Evolutionary conservation across 2,797 vertebrate genomes (phyloP).

Genomic region (Tadarida brasiliensis): DNA sequence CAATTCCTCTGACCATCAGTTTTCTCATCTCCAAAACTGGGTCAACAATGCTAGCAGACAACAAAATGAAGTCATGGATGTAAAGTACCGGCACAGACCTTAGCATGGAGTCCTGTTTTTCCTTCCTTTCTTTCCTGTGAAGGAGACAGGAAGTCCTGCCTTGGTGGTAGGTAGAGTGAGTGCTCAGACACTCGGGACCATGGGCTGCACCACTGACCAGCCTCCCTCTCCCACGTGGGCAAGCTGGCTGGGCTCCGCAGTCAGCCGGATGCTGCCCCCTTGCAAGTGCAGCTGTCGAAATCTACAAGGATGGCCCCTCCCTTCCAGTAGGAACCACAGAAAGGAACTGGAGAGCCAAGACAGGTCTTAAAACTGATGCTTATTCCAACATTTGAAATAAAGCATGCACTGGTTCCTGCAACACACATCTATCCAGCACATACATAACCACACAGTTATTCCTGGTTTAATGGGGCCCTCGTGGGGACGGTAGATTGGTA

Average conservation of each 20-base stretch:
- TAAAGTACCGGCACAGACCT: not conserved
- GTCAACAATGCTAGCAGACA: not conserved
- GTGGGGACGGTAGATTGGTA: not conserved
- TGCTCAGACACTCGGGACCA: not conserved
- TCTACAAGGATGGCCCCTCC: not conserved
- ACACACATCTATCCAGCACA: not conserved
- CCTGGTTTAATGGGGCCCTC: not conserved
- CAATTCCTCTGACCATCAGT: not conserved
- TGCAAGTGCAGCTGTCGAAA: not conserved
- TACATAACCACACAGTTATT: not conserved
- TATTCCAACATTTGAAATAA: not conserved
- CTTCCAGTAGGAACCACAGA: not conserved
- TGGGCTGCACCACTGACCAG: not conserved
- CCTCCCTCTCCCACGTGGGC: not conserved
- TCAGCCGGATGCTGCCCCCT: not conserved
- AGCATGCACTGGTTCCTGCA: not conserved
- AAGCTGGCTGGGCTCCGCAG: not conserved
- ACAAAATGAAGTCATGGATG: not conserved
- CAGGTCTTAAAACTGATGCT: not conserved
- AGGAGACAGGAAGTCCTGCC: not conserved
- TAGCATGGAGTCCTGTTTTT: not conserved
- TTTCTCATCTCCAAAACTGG: slow-evolving; percentile 15
- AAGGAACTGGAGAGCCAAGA: not conserved
- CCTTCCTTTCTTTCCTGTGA: not conserved
- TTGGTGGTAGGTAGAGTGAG: not conserved